Evolutionary conservation across 2,888 invertebrate species (phyloP), one percentile per base, ranked within the genome.

Genomic region (Xylocampa areola): DNA sequence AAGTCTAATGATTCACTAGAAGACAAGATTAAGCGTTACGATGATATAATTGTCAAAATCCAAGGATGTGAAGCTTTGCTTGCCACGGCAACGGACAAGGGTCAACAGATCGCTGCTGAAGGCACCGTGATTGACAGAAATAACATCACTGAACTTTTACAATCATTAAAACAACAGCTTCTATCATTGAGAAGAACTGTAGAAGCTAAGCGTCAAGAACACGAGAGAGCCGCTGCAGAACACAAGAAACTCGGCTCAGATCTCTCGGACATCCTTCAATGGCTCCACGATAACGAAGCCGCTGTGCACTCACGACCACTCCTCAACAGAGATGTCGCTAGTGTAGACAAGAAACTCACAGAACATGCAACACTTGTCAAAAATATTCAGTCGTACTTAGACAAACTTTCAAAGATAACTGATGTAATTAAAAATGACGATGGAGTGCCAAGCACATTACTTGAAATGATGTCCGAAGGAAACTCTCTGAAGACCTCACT

Each of bases 81-180:
- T 6, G 97, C 98, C 0, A 96, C 97, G 4, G 98, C 98, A 0
- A 96, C 96, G 10, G 98, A 98, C 81, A 98, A 98, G 85, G 98
- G 98, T 0, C 97, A 98, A 80, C 97, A 98, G 86, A 98, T 99
- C 25, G 98, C 98, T 0, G 96, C 97, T 0, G 98, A 98, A 89
- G 98, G 98, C 33, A 96, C 97, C 2, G 96, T 97, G 0, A 96
- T 97, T 13, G 98, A 98, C 76, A 95, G 97, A 75, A 98, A 98
- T 76, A 96, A 96, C 71, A 96, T 98, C 4, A 98, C 97, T 1
- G 97, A 98, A 82, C 96, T 98, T 74, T 84, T 98, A 16, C 98
- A 98, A 78, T 96, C 97, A 0, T 85, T 98, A 14, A 98, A 98
- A 86, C 97, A 97, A 81, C 97, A 98, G 69, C 89, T 98, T 11